Conservation (phyloP, 1,140 invertebrate species). For the Drosophila sucinea region DNA sequence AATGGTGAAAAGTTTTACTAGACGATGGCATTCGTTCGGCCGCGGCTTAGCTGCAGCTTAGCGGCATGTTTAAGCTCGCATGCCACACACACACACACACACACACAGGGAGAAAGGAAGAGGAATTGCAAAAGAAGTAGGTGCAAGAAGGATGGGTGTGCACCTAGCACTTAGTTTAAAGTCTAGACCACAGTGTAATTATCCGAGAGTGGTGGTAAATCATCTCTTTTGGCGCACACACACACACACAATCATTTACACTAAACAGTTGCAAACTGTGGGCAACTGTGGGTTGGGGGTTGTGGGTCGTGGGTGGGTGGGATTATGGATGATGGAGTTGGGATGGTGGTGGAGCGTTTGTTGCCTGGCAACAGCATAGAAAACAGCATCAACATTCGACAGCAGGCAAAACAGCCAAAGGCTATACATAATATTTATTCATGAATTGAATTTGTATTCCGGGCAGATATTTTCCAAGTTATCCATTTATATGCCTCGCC, state of each 20-base stretch:
- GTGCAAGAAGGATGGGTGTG: not conserved
- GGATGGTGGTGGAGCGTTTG: not conserved
- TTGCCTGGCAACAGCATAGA: conserved; percentile 36
- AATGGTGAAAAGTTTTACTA: conserved; percentile 38
- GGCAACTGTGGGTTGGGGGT: not conserved
- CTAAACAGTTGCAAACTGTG: conserved; percentile 1
- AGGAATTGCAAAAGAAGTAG: not conserved
- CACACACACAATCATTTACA: conserved; percentile 19
- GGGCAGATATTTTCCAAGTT: conserved; percentile 79
- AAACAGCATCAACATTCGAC: conserved; percentile 40
- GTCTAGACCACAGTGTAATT: conserved; percentile 62
- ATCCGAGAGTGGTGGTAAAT: conserved; percentile 55
- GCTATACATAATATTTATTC: conserved; percentile 77
- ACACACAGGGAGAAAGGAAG: not conserved
- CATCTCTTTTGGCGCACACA: conserved; percentile 5
- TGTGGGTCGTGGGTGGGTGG: not conserved
- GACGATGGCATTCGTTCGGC: conserved; percentile 37
- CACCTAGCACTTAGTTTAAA: conserved; percentile 29
- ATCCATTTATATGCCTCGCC: conserved; percentile 50
- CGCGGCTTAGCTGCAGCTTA: conserved; percentile 61
- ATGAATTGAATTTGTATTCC: conserved; percentile 82
- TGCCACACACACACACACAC: conserved; percentile 28
- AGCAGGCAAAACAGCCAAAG: conserved; percentile 51
- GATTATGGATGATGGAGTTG: not conserved
- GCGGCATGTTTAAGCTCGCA: conserved; percentile 45